Conservation (phyloP, 2,888 invertebrate genomes). For the Drosophila paranaensis region DNA sequence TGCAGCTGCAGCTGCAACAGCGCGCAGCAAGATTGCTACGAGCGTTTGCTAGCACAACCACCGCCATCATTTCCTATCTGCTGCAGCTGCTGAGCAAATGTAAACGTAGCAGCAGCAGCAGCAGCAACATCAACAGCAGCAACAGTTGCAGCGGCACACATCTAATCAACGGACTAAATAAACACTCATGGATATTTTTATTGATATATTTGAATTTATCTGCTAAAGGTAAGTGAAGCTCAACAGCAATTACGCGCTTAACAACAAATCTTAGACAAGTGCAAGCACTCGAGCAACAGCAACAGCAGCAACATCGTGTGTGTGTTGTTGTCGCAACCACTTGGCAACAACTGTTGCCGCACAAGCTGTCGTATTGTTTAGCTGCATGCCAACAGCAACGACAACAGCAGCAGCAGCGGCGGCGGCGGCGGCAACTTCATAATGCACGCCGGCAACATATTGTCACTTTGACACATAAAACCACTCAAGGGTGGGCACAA, state of each 20-base stretch:
- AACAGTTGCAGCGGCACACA: slow-evolving; percentile 62
- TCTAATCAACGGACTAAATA: slow-evolving; percentile 83
- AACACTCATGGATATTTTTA: slow-evolving; percentile 85
- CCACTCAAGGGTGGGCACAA: slow-evolving; percentile 65
- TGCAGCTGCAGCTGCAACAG: slow-evolving; percentile 48
- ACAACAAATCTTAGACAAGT: slow-evolving; percentile 39
- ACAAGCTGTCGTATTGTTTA: slow-evolving; percentile 46
- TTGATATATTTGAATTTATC: slow-evolving; percentile 85
- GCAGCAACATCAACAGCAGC: slow-evolving; percentile 33
- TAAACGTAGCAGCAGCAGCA: slow-evolving; percentile 31
- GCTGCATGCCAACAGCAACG: slow-evolving; percentile 53
- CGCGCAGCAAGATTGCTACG: slow-evolving; percentile 41
- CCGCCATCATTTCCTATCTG: slow-evolving; percentile 60
- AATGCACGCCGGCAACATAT: slow-evolving; percentile 78
- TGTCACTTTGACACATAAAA: slow-evolving; percentile 82
- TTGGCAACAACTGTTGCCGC: slow-evolving; percentile 63
- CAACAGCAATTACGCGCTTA: slow-evolving; percentile 36
- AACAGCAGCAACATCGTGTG: slow-evolving; percentile 20
- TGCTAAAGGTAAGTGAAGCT: slow-evolving; percentile 84
- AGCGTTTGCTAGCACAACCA: slow-evolving; percentile 50
- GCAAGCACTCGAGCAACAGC: slow-evolving; percentile 50
- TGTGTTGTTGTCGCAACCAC: slow-evolving; percentile 50
- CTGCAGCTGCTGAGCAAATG: slow-evolving; percentile 34
- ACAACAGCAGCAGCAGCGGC: slow-evolving; percentile 25
- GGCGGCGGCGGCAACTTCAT: slow-evolving; percentile 57